phyloP scores from a whole-genome alignment of 1,140 invertebrate genomes.

The Hypsibius dujardini region DNA sequence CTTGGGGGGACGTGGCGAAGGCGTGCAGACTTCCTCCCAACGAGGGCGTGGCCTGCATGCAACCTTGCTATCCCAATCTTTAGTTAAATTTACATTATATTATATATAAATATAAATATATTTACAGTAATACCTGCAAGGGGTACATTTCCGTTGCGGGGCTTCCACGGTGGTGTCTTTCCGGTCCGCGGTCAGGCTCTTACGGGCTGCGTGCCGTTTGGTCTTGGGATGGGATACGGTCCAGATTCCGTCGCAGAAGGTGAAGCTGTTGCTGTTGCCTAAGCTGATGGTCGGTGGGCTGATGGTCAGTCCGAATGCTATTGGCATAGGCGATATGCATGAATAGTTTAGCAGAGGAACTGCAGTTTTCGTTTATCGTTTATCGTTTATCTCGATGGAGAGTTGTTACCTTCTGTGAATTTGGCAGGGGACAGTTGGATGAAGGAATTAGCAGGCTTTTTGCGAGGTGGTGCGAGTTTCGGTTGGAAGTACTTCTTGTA shows the following conservation, averaged over 20 bases:
- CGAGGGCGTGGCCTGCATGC: background rate
- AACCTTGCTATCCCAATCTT: no score
- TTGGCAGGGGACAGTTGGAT: background rate
- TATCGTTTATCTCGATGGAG: background rate
- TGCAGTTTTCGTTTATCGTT: background rate
- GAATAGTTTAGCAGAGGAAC: background rate
- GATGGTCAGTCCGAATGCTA: slow-evolving; percentile 5
- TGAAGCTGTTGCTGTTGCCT: background rate
- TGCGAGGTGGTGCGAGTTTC: slow-evolving; percentile 11
- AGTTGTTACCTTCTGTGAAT: slow-evolving; percentile 9
- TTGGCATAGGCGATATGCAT: background rate
- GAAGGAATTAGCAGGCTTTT: slow-evolving; percentile 8
- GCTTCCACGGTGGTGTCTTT: background rate
- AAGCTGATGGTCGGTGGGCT: background rate
- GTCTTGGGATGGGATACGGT: background rate
- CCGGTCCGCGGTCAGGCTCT: background rate
- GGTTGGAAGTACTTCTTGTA: slow-evolving; percentile 9
- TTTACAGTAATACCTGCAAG: background rate
- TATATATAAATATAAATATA: background rate
- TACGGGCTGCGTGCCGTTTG: background rate
- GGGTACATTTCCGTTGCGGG: background rate
- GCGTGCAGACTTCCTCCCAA: background rate
- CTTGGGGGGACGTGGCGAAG: background rate
- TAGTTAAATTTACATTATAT: background rate
- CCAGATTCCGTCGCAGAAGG: slow-evolving; percentile 3